Evolutionary conservation across 2,888 invertebrate species (phyloP).

Genomic region (Sarcophaga rosellei): DNA sequence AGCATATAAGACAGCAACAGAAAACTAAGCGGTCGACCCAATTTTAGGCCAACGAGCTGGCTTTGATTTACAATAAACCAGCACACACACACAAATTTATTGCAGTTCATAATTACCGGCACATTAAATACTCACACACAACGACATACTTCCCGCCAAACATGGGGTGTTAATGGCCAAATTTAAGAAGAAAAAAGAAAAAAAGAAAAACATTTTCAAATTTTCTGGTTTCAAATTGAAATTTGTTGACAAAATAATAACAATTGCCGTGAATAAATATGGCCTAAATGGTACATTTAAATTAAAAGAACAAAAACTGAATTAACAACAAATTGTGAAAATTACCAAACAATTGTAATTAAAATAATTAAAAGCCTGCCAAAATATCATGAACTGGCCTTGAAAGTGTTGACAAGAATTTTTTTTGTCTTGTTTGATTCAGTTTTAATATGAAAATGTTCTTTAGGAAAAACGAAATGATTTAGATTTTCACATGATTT

Average conservation of each 20-base stretch:
- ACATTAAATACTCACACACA: not conserved
- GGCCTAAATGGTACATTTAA: not conserved
- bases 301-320: not conserved
- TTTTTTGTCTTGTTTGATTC: not conserved
- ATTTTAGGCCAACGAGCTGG: slow-evolving; percentile 63
- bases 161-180: slow-evolving; percentile 41
- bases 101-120: slow-evolving; percentile 48
- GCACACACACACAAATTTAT: not conserved
- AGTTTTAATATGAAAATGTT: no score
- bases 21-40: slow-evolving; percentile 55
- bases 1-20: not conserved
- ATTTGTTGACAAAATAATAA: slow-evolving; percentile 6
- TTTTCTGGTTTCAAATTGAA: not conserved
- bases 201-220: not conserved
- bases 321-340: not conserved
- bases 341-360: not conserved
- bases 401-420: slow-evolving; percentile 47
- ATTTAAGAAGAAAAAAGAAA: not conserved
- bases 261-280: not conserved
- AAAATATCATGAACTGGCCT: slow-evolving; percentile 4
- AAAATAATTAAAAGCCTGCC: not conserved
- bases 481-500: not conserved
- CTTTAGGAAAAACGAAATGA: no score
- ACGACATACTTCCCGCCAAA: not conserved
- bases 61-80: not conserved